Evolutionary conservation across 1,140 invertebrate genomes (phyloP), one percentile per base, ranked within the genome.

Genomic region (Heliconius eleuchia): DNA sequence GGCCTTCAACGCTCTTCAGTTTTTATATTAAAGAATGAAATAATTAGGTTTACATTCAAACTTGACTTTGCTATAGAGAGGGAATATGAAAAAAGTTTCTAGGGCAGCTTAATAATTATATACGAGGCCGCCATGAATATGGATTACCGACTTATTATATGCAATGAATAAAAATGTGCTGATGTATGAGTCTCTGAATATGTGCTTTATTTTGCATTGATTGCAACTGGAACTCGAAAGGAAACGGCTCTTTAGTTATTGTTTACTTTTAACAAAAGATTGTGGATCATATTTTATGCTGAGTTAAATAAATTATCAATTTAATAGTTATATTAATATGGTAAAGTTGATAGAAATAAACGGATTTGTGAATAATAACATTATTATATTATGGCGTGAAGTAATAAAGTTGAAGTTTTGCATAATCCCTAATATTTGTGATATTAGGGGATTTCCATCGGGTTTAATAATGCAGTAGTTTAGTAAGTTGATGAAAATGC

Each of bases 401-500:
- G 73, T 78, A 46, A 78, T 82, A 82, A 79, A 71, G 74, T 75
- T 23, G 27, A 57, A 16, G 71, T 71, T 82, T 82, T 79, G 60
- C 71, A 76, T 77, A 79, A 82, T 79, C 77, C 76, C 80, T 79
- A 77, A 79, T 82, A 82, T 79, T 77, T 82, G 37, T 77, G 74
- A 82, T 79, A 82, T 82, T 82, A 79, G 74, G 71, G 80, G 77
- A 57, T 76, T 76, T 76, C 74, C 74, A 73, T 55, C 77, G 80
- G 73, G 75, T 77, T 76, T 79, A 73, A 71, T 80, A 80, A 83
- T 83, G 74, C 74, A 80, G 77, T 77, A 79, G 70, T 81, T 83
- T 81, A 83, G 85, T 86, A 86, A 87, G 83, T 87, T 84, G 86
- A 87, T 86, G 87, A 86, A 87, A 90, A 86, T 90, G 86, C 83